These are phyloP conservation scores for Rhimphoctona megacephalus DNA, from an alignment of 2,888 invertebrate genomes.

Conservation along the genomic window DNA sequence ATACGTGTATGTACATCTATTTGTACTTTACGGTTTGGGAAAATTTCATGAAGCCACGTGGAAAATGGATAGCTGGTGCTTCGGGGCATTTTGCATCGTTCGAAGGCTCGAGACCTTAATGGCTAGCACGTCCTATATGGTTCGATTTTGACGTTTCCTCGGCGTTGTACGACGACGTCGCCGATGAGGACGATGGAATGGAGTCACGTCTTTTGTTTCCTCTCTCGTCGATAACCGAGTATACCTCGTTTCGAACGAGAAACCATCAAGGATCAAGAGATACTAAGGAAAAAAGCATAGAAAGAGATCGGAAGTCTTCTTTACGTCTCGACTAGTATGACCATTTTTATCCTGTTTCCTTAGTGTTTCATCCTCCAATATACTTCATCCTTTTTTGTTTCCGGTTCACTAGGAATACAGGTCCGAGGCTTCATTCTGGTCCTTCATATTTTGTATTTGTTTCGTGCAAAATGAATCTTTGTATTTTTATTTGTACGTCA, in stretches of 20 bases:
- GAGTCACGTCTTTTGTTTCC: constrained; percentile 62
- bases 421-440: neutral
- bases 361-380: constrained; percentile 10
- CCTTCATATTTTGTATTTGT: neutral
- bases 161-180: constrained; percentile 45
- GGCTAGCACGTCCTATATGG: constrained; percentile 59
- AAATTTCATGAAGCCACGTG: constrained; percentile 55
- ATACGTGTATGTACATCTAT: neutral
- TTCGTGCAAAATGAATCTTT: neutral
- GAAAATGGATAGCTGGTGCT: constrained; percentile 65
- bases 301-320: constrained; percentile 30
- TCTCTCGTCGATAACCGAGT: constrained; percentile 53
- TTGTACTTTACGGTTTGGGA: constrained; percentile 36
- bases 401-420: neutral
- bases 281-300: constrained; percentile 16
- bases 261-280: constrained; percentile 54
- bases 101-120: constrained; percentile 62
- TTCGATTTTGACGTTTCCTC: constrained; percentile 53
- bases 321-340: constrained; percentile 49
- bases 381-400: constrained; percentile 25
- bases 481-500: neutral
- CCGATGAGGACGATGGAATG: constrained; percentile 46
- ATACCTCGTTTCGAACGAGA: constrained; percentile 43
- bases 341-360: constrained; percentile 35
- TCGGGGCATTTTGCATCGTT: constrained; percentile 67